A percentile compares a stretch with the other conserved stretches of the same genome.
These are phyloP conservation scores for Caenorhabditis uteleia DNA, from an alignment of 2,888 invertebrate genomes.

Conservation along the genomic window DNA sequence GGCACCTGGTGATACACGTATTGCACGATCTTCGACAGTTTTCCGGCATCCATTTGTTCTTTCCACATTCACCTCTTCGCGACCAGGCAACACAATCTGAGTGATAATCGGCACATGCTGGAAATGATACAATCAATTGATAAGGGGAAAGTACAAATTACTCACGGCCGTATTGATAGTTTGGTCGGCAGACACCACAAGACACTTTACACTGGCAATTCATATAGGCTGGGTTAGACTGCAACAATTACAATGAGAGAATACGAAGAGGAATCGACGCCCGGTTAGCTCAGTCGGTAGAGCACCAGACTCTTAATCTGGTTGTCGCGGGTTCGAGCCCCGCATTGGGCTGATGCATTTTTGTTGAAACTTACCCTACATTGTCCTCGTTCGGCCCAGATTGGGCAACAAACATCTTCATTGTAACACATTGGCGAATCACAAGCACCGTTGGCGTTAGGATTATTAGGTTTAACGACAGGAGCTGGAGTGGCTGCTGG, in stretches of 20 bases:
- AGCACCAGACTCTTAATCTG: neutral
- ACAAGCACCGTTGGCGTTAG: slow-evolving; percentile 8
- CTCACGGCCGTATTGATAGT: slow-evolving; percentile 53
- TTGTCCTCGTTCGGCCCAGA: slow-evolving; percentile 56
- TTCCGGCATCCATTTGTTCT: slow-evolving; percentile 53
- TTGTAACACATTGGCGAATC: slow-evolving; percentile 58
- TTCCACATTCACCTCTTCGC: slow-evolving; percentile 49
- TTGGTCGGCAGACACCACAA: slow-evolving; percentile 56
- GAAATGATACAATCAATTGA: slow-evolving; percentile 1
- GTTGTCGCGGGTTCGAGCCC: neutral
- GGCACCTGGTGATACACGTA: slow-evolving; percentile 31
- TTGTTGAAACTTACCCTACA: slow-evolving; percentile 21
- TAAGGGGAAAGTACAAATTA: neutral
- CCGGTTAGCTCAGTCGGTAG: neutral
- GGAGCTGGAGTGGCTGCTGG: slow-evolving; percentile 21
- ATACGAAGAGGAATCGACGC: too few relatives aligned
- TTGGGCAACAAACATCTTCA: slow-evolving; percentile 60
- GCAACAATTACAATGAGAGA: slow-evolving; percentile 1
- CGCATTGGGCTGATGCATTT: neutral
- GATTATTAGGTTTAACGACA: too few relatives aligned
- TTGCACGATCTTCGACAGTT: slow-evolving; percentile 48
- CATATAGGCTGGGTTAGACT: slow-evolving; percentile 54
- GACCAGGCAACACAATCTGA: slow-evolving; percentile 50
- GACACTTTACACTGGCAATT: slow-evolving; percentile 58
- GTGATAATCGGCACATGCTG: slow-evolving; percentile 54